Percentiles rank a stretch among this genome's conserved stretches.
Evolutionary conservation across 2,888 invertebrate species (phyloP).

Genomic region (Ommatoiulus sabulosus): DNA sequence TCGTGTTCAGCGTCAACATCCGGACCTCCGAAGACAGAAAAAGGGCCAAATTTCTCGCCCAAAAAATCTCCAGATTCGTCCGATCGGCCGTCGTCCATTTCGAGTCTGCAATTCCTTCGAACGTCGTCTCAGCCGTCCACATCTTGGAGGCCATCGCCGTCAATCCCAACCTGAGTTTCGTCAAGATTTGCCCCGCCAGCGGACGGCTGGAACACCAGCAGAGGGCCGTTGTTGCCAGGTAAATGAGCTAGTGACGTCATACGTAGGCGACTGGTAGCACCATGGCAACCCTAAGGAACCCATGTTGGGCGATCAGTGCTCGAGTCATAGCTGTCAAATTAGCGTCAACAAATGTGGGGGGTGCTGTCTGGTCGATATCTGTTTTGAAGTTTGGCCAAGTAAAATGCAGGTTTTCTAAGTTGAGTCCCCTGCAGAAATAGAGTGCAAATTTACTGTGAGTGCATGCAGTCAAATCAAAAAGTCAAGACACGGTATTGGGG

Average conservation of each 20-base stretch:
- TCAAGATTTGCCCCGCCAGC: conserved; percentile 66
- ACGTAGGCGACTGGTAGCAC: no score
- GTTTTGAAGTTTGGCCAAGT: no score
- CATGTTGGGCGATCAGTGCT: no score
- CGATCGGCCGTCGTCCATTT: conserved; percentile 65
- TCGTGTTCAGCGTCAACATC: conserved; percentile 61
- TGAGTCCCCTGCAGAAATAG: no score
- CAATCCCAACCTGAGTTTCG: conserved; percentile 65
- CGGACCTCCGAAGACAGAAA: conserved; percentile 57
- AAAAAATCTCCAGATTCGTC: conserved; percentile 66
- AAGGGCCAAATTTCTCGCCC: conserved; percentile 65
- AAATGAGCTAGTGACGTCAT: not conserved
- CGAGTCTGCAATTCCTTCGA: conserved; percentile 64
- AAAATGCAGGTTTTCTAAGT: no score
- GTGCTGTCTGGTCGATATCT: no score
- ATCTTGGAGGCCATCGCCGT: conserved; percentile 64
- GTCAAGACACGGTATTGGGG: no score
- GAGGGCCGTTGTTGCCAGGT: conserved; percentile 50
- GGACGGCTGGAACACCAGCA: conserved; percentile 64
- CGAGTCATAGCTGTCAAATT: no score
- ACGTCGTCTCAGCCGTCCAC: conserved; percentile 64
- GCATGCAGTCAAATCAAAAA: no score
- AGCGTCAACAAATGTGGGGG: no score
- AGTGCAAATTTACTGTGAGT: no score
- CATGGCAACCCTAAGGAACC: no score